Percentiles rank a stretch among this genome's conserved stretches.
Conservation (phyloP, 1,140 invertebrate genomes). For the Drosophila pachea region DNA sequence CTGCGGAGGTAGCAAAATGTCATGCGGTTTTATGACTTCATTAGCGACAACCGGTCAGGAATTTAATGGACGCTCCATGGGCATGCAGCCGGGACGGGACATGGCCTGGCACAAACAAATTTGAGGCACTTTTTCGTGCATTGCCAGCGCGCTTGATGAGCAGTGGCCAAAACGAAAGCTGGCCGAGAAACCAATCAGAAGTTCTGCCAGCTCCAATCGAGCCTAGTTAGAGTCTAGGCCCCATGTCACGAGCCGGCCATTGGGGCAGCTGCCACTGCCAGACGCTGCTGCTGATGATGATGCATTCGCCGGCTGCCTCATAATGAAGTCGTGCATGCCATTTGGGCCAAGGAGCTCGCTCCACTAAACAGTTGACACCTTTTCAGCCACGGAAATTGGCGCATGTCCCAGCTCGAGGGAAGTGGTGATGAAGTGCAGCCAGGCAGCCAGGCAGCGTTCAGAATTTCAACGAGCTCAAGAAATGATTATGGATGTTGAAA, state of each 20-base stretch:
- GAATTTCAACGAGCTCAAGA: too few species aligned
- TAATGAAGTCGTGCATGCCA: slow-evolving; percentile 75
- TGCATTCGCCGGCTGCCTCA: slow-evolving; percentile 49
- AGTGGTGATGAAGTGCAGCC: too few species aligned
- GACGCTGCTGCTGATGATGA: slow-evolving; percentile 54
- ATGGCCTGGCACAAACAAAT: slow-evolving; percentile 59
- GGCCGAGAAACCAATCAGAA: slow-evolving; percentile 55
- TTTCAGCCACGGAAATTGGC: slow-evolving; percentile 35
- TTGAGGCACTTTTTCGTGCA: slow-evolving; percentile 70
- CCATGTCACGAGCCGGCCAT: slow-evolving; percentile 60
- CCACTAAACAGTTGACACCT: slow-evolving; percentile 64
- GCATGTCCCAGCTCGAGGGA: slow-evolving; percentile 23
- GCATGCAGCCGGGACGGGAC: neutral
- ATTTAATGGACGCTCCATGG: slow-evolving; percentile 60
- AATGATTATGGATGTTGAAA: too few species aligned
- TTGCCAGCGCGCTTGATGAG: slow-evolving; percentile 47
- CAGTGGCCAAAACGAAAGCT: slow-evolving; percentile 59
- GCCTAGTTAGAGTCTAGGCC: slow-evolving; percentile 35
- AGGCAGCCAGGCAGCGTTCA: too few species aligned
- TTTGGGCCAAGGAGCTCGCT: slow-evolving; percentile 58
- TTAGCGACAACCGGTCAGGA: slow-evolving; percentile 66
- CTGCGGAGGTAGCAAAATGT: slow-evolving; percentile 65
- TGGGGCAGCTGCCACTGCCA: slow-evolving; percentile 2
- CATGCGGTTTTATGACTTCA: slow-evolving; percentile 77
- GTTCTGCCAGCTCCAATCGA: slow-evolving; percentile 32